Evolutionary conservation across 2,113 vertebrate species (phyloP), one percentile per base, ranked within the genome.

Genomic region (Morone chrysops): DNA sequence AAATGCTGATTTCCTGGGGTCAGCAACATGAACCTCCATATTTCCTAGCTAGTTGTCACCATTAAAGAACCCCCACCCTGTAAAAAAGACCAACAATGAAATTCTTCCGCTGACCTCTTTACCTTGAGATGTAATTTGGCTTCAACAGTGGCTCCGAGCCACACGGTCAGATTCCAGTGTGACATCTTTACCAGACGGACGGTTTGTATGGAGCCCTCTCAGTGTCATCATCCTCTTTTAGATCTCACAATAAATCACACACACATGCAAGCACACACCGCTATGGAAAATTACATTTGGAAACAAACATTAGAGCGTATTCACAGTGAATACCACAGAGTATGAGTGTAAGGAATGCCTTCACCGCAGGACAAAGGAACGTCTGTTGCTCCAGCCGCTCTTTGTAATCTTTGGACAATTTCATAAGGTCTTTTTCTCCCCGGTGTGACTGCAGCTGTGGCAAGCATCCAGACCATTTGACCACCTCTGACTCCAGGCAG

Each of bases 341-440:
- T 59, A 75, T 75, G 88, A 90, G 82, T 51, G 82, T 72, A 69
- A 91, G 82, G 87, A 93, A 90, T 86, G 84, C 70, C 77, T 91
- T 56, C 82, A 63, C 86, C 80, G 40, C 87, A 80, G 86, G 71
- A 93, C 91, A 94, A 92, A 92, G 88, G 83, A 72, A 51, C 62
- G 71, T 92, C 82, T 95, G 93, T 94, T 93, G 56, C 87, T 75
- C 56, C 63, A 22, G 76, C 40, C 41, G 25, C 69, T 72, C 87
- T 85, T 89, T 90, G 88, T 88, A 76, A 88, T 91, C 76, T 87
- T 88, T 89, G 78, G 86, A 91, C 88, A 66, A 53, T 89, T 91
- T 90, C 80, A 84, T 61, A 17, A 84, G 74, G 76, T 43, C 25
- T 61, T 71, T 78, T 87, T 87, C 51, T 81, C 18, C 80, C 68